These are phyloP conservation scores for Luidia sarsii DNA, from an alignment of 53 echinoderm and acorn worm genomes.

Conservation along the genomic window DNA sequence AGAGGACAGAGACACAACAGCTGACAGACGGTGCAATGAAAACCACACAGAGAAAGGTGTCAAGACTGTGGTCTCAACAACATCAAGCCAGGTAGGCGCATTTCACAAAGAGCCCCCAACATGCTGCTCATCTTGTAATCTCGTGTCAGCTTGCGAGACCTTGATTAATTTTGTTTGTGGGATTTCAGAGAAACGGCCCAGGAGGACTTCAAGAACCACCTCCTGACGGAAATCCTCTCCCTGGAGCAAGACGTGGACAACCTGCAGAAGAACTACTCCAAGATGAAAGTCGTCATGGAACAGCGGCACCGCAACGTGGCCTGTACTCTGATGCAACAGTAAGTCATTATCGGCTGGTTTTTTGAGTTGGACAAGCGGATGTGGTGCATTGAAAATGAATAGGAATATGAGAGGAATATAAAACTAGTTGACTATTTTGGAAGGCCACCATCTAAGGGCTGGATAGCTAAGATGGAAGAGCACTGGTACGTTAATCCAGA, in stretches of 20 bases:
- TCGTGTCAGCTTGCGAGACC: too few species aligned
- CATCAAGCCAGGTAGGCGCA: conserved; percentile 65
- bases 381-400: too few species aligned
- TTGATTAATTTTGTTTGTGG: too few species aligned
- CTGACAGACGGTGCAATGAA: conserved; percentile 63
- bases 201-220: conserved; percentile 49
- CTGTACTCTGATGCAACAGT: conserved; percentile 34
- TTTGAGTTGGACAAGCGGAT: too few species aligned
- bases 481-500: too few species aligned
- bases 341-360: too few species aligned
- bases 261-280: conserved; percentile 9
- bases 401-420: too few species aligned
- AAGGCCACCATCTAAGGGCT: too few species aligned
- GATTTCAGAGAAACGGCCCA: conserved; percentile 51
- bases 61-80: conserved; percentile 46
- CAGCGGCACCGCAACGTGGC: conserved; percentile 21
- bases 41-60: conserved; percentile 55
- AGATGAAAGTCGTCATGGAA: conserved; percentile 22
- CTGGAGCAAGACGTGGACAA: conserved; percentile 51
- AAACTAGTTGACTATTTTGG: too few species aligned
- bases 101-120: too few species aligned
- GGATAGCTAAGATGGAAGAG: too few species aligned
- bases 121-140: too few species aligned
- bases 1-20: conserved; percentile 52
- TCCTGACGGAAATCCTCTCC: conserved; percentile 51